A percentile compares a stretch with the other conserved stretches of the same genome.
phyloP scores from a whole-genome alignment of 2,797 vertebrate genomes.

The Dryobates pubescens region DNA sequence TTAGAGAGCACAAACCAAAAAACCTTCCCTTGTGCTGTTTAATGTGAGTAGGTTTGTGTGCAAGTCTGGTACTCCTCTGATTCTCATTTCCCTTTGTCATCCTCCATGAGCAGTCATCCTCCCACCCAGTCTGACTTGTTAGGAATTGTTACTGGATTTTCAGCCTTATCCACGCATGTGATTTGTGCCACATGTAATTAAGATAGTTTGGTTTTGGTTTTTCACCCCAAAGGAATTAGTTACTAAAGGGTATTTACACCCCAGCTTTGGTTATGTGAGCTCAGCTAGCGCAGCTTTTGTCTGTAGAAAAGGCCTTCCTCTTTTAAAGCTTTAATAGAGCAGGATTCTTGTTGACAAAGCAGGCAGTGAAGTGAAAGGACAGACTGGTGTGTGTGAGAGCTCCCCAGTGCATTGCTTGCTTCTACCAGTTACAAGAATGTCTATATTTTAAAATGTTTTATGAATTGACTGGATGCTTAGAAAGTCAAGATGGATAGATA shows the following conservation, averaged over 20 bases:
- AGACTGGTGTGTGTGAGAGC: neutral
- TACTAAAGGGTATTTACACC: neutral
- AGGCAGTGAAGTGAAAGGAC: neutral
- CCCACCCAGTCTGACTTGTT: neutral
- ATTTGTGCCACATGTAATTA: conserved; percentile 7
- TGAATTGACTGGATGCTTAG: neutral
- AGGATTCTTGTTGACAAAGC: conserved; percentile 20
- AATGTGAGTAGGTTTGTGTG: neutral
- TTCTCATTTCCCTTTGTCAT: neutral
- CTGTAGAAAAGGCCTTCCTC: neutral
- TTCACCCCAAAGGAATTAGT: neutral
- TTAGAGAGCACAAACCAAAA: neutral
- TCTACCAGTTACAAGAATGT: neutral
- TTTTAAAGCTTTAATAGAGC: neutral
- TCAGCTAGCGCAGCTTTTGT: conserved; percentile 1
- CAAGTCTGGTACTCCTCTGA: neutral
- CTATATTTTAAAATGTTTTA: neutral
- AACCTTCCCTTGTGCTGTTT: neutral
- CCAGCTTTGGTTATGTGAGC: neutral
- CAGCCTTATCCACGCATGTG: fast-evolving
- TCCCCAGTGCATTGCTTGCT: neutral
- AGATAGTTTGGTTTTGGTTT: conserved; percentile 14
- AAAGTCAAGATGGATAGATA: neutral
- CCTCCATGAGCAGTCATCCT: neutral
- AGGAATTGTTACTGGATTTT: neutral